These are phyloP conservation scores for Microdon myrmicae DNA, from an alignment of 2,888 invertebrate species.

Conservation along the genomic window DNA sequence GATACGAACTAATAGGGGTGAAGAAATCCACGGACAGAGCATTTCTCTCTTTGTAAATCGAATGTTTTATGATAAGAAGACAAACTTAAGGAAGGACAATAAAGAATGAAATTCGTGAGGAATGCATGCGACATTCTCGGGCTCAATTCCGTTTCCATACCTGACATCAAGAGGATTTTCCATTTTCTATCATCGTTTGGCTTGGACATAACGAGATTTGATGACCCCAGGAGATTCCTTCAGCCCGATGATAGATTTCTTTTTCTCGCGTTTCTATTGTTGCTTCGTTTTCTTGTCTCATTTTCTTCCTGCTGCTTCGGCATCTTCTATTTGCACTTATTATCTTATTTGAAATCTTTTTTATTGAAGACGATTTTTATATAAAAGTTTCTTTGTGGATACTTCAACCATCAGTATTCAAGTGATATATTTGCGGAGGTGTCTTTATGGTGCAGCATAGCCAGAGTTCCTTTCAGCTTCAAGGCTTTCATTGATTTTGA, in stretches of 20 bases:
- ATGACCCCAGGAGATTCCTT: slow-evolving; percentile 51
- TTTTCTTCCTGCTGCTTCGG: not conserved
- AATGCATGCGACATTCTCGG: slow-evolving; percentile 19
- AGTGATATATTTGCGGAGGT: slow-evolving; percentile 19
- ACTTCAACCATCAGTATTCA: slow-evolving; percentile 10
- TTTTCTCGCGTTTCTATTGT: slow-evolving; percentile 10
- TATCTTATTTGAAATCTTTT: slow-evolving; percentile 23
- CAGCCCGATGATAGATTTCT: slow-evolving; percentile 47
- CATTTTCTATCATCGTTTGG: slow-evolving; percentile 46
- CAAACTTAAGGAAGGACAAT: not conserved
- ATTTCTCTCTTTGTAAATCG: slow-evolving; percentile 1
- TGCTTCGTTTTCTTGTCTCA: not conserved
- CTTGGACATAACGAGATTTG: slow-evolving; percentile 50
- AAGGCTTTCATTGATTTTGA: slow-evolving; percentile 50
- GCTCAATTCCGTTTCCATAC: slow-evolving; percentile 8
- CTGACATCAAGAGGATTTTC: slow-evolving; percentile 44
- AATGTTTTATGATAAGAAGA: slow-evolving; percentile 2
- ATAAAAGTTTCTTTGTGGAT: slow-evolving; percentile 29
- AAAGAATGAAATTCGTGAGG: slow-evolving; percentile 29
- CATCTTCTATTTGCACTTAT: no score
- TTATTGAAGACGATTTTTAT: slow-evolving; percentile 39
- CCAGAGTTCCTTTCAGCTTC: slow-evolving; percentile 13
- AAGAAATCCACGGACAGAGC: slow-evolving; percentile 8
- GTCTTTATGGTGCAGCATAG: slow-evolving; percentile 8
- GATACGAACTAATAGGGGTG: slow-evolving; percentile 14